Evolutionary conservation across 2,113 vertebrate genomes (phyloP).

Genomic region (Ceratotherium simum): DNA sequence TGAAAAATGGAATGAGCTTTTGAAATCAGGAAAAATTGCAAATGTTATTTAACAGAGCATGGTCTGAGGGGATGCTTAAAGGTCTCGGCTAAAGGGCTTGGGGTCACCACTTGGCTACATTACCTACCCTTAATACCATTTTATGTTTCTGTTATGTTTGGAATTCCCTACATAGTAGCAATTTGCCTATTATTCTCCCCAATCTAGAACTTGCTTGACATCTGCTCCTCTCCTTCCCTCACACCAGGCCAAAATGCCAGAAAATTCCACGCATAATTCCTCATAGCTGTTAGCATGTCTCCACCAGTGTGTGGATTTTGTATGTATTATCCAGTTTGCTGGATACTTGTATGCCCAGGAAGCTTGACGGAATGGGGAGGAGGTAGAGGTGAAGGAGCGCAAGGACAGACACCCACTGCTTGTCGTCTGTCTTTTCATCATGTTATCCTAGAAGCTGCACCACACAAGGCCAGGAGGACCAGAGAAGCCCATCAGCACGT

Average conservation of each 20-base stretch:
- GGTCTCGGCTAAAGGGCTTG: background rate
- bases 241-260: background rate
- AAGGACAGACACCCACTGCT: background rate
- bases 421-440: background rate
- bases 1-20: conserved; percentile 31
- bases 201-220: conserved; percentile 39
- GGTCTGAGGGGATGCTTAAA: background rate
- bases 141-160: background rate
- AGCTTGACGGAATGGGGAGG: background rate
- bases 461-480: background rate
- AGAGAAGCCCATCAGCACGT: background rate
- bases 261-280: conserved; percentile 32
- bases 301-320: background rate
- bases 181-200: background rate
- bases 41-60: background rate
- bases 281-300: conserved; percentile 37
- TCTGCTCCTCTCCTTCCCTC: conserved; percentile 4
- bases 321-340: background rate
- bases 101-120: background rate
- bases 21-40: conserved; percentile 18
- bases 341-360: background rate
- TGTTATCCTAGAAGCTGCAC: too few relatives aligned
- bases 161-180: background rate
- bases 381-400: background rate
- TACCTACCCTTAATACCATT: background rate